A percentile compares a stretch with the other conserved stretches of the same genome.
phyloP scores from a whole-genome alignment of 2,113 vertebrate species.

The Anoplopoma fimbria region DNA sequence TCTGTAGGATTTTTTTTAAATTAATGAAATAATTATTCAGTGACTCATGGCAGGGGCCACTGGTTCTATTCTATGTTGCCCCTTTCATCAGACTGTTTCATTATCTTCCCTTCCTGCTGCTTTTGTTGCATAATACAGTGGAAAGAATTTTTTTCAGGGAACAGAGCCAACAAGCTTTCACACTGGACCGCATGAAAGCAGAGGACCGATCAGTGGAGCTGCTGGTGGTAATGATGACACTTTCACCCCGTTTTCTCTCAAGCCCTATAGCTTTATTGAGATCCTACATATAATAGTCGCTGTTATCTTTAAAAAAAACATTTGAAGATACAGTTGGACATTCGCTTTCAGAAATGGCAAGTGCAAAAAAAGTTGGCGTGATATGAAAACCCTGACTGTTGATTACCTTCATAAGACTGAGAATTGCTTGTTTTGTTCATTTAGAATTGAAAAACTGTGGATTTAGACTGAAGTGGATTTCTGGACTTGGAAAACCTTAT shows the following conservation, averaged over 20 bases:
- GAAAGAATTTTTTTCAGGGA: conserved; percentile 55
- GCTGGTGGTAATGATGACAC: conserved; percentile 18
- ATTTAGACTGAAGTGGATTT: background rate
- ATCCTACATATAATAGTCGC: background rate
- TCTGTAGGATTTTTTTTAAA: conserved; percentile 29
- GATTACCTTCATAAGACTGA: background rate
- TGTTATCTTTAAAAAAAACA: conserved; percentile 8
- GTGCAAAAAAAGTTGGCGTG: background rate
- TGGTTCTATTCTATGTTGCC: conserved; percentile 51
- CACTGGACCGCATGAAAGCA: conserved; percentile 48
- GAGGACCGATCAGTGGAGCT: conserved; percentile 28
- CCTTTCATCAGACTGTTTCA: conserved; percentile 61
- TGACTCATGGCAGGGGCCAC: conserved; percentile 49
- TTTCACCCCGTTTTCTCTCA: background rate
- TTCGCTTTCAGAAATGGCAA: conserved; percentile 1
- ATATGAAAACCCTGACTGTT: conserved; percentile 1
- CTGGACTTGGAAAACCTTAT: background rate
- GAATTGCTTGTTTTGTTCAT: conserved; percentile 15
- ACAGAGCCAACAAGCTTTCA: conserved; percentile 59
- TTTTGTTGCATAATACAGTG: conserved; percentile 70
- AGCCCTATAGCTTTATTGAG: conserved; percentile 8
- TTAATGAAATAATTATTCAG: conserved; percentile 49
- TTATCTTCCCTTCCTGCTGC: conserved; percentile 74
- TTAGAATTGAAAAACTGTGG: background rate
- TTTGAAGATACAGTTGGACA: background rate